Base-by-base conservation (phyloP, 2,888 invertebrate genomes). In the Polymixis lichenea region DNA sequence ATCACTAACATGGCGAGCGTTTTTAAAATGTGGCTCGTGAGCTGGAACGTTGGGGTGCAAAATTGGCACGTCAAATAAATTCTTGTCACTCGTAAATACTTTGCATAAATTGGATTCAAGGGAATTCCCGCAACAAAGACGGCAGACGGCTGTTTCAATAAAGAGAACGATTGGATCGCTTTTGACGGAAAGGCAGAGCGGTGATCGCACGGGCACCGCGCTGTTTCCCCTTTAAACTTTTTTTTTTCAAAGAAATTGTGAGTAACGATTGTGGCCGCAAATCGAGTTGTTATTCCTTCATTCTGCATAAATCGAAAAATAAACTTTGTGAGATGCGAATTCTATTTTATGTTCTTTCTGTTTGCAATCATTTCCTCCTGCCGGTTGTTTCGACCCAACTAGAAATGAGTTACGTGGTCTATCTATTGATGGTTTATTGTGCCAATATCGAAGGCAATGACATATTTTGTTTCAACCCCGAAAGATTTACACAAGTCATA, bases 71-170 rank as follows among this genome's bases (percentile, higher is more conserved):
- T 94, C 95, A 93, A 95, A 95, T 94, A 95, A 94, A 95, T 95
- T 95, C 95, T 91, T 93, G 94, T 94, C 95, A 94, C 92, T 93
- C 93, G 94, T 94, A 95, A 95, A 95, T 94, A 94, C 95, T 95
- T 95, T 95, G 94, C 95, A 95, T 95, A 95, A 94, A 95, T 95
- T 94, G 94, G 93, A 95, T 94, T 90, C 93, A 88, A 91, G 91
- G 91, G 92, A 93, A 95, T 94, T 93, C 92, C 93, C 92, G 91
- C 95, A 93, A 94, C 95, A 95, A 95, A 95, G 95, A 94, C 91
- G 92, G 91, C 84, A 92, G 93, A 93, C 92, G 93, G 92, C 91
- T 91, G 93, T 91, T 93, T 92, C 94, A 95, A 95, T 95, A 95
- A 95, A 94, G 92, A 91, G 92, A 89, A 93, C 93, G 94, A 94